Percentiles rank a stretch among this genome's conserved stretches.
Evolutionary conservation across 2,113 vertebrate genomes (phyloP).

Genomic region (Rhizomys pruinosus): DNA sequence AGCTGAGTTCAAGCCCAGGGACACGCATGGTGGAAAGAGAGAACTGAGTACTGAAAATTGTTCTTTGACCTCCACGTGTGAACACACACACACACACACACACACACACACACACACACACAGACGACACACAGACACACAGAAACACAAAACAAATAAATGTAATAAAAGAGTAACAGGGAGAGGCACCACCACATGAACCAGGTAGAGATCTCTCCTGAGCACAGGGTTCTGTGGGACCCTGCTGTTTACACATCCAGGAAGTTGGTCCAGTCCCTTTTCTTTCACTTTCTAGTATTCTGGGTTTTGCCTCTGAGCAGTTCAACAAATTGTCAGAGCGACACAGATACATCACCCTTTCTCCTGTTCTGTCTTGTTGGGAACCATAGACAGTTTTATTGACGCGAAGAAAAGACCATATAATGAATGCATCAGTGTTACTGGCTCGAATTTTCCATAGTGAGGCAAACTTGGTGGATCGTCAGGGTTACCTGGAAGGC

Average conservation of each 20-base stretch:
- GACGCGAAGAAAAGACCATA: constrained; percentile 28
- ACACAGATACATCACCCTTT: background rate
- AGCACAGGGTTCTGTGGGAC: background rate
- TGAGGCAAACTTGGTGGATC: background rate
- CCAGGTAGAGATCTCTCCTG: background rate
- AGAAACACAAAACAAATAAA: background rate
- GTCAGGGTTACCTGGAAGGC: background rate
- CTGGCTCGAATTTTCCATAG: constrained; percentile 38
- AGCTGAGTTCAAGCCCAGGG: background rate
- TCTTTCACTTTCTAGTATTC: background rate
- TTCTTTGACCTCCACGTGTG: background rate
- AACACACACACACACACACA: no score
- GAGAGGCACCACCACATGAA: background rate
- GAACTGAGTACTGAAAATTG: background rate
- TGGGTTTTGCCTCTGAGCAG: background rate
- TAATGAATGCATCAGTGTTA: constrained; percentile 19
- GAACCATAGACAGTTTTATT: constrained; percentile 47
- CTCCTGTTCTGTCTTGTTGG: constrained; percentile 51
- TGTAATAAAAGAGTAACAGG: background rate
- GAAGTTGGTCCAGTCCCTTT: background rate
- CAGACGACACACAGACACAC: no score
- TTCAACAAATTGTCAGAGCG: constrained; percentile 1
- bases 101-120: no score
- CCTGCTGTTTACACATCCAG: background rate
- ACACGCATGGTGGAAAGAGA: no score